These are phyloP conservation scores for Watsonalla binaria DNA, from an alignment of 2,888 invertebrate genomes.

Conservation along the genomic window DNA sequence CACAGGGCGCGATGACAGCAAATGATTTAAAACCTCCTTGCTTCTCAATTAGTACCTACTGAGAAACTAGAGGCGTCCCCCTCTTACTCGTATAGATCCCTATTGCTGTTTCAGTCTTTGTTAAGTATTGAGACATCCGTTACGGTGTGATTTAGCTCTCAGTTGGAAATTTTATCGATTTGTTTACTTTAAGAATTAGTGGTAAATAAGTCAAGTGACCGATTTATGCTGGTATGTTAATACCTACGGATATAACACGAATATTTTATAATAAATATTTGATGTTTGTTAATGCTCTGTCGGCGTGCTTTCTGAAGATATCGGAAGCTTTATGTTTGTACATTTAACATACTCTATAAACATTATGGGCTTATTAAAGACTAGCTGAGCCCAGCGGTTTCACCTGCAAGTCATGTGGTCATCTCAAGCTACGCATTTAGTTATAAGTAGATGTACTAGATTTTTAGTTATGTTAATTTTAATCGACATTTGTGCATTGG, in stretches of 20 bases:
- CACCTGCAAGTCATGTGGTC: too few relatives aligned
- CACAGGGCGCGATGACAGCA: slow-evolving; percentile 75
- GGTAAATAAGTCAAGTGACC: slow-evolving; percentile 53
- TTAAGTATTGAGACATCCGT: slow-evolving; percentile 71
- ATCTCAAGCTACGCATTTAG: too few relatives aligned
- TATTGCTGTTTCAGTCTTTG: slow-evolving; percentile 40
- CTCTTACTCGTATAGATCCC: slow-evolving; percentile 29
- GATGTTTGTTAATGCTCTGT: not conserved
- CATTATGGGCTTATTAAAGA: too few relatives aligned
- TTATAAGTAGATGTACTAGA: too few relatives aligned
- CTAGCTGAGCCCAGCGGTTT: too few relatives aligned
- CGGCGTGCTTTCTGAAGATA: too few relatives aligned
- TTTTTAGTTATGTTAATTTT: too few relatives aligned
- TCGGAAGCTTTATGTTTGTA: too few relatives aligned
- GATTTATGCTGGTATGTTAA: slow-evolving; percentile 62
- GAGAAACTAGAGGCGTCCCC: slow-evolving; percentile 42
- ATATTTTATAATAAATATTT: slow-evolving; percentile 20
- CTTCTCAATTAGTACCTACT: slow-evolving; percentile 70
- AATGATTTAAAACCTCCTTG: slow-evolving; percentile 71
- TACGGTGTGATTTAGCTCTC: slow-evolving; percentile 66
- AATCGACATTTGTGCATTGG: too few relatives aligned
- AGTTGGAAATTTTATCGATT: slow-evolving; percentile 67
- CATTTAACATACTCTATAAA: too few relatives aligned
- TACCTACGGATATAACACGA: slow-evolving; percentile 52
- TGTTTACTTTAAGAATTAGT: slow-evolving; percentile 76